These are phyloP conservation scores for Prinia subflava DNA, from an alignment of 2,113 vertebrate genomes.

Conservation along the genomic window DNA sequence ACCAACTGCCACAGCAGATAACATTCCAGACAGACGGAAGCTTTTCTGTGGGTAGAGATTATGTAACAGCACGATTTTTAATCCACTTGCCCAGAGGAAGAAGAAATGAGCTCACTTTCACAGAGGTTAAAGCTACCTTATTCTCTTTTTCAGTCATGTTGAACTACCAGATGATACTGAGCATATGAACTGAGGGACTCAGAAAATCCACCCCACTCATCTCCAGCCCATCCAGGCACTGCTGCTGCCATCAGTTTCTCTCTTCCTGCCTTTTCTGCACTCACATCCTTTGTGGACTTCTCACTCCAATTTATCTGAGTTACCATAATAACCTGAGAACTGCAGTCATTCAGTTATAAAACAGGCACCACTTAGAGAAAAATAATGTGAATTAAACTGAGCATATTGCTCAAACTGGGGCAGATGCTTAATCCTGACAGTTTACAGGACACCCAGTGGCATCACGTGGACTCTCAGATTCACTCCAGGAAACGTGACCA, in stretches of 20 bases:
- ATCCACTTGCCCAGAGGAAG: not conserved
- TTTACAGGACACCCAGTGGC: not conserved
- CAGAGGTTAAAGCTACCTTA: not conserved
- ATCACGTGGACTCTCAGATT: not conserved
- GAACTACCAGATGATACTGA: not conserved
- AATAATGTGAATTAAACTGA: not conserved
- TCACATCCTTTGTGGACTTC: not conserved
- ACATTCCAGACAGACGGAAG: not conserved
- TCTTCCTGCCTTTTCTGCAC: not conserved
- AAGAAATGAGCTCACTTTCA: not conserved
- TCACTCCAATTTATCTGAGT: not conserved
- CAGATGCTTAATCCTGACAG: not conserved
- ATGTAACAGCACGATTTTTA: not conserved
- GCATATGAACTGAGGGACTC: not conserved
- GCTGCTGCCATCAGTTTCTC: not conserved
- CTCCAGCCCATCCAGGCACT: not conserved
- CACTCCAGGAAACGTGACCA: not conserved
- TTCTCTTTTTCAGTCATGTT: not conserved
- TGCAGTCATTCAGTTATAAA: not conserved
- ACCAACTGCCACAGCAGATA: conserved; percentile 2
- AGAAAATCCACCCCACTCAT: not conserved
- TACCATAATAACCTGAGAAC: not conserved
- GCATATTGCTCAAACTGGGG: not conserved
- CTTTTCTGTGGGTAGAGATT: not conserved
- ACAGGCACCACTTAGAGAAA: not conserved